These are phyloP conservation scores for Porites lobata DNA, from an alignment of 92 coral and sea anemone species.

Conservation along the genomic window DNA sequence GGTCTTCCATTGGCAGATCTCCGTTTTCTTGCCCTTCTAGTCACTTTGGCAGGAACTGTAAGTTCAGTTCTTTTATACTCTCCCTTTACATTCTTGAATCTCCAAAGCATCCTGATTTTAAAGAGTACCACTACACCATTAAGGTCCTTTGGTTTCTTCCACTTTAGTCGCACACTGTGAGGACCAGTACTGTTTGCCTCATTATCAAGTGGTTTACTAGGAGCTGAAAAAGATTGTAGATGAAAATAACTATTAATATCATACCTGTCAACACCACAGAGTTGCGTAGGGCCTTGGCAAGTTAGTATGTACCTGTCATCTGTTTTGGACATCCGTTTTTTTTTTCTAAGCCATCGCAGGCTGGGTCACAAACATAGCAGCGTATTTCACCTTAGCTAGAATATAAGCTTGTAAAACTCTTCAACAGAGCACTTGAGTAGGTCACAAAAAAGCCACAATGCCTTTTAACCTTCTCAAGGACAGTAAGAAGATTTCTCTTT, in stretches of 20 bases:
- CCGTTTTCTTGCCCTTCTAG: slow-evolving; percentile 41
- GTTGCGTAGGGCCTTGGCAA: too few species aligned
- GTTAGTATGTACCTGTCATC: neutral
- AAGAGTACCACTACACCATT: slow-evolving; percentile 66
- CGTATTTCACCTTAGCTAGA: too few species aligned
- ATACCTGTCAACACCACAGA: too few species aligned
- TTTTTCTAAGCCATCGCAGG: neutral
- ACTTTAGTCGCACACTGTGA: slow-evolving; percentile 45
- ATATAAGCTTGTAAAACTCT: too few species aligned
- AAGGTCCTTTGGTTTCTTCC: slow-evolving; percentile 66
- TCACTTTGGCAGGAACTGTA: slow-evolving; percentile 66
- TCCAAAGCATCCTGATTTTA: slow-evolving; percentile 65
- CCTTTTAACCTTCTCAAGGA: too few species aligned
- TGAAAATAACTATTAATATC: neutral
- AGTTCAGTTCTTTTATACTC: slow-evolving; percentile 13
- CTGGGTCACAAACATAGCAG: neutral
- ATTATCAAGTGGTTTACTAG: slow-evolving; percentile 59
- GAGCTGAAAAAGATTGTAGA: slow-evolving; percentile 48
- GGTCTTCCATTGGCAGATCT: neutral
- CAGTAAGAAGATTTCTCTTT: too few species aligned
- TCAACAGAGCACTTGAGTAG: too few species aligned
- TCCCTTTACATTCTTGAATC: slow-evolving; percentile 33
- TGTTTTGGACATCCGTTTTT: neutral
- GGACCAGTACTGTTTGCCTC: slow-evolving; percentile 57
- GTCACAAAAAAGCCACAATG: too few species aligned